These are phyloP conservation scores for Oxycera nigricornis DNA, from an alignment of 2,888 invertebrate genomes.

Conservation along the genomic window DNA sequence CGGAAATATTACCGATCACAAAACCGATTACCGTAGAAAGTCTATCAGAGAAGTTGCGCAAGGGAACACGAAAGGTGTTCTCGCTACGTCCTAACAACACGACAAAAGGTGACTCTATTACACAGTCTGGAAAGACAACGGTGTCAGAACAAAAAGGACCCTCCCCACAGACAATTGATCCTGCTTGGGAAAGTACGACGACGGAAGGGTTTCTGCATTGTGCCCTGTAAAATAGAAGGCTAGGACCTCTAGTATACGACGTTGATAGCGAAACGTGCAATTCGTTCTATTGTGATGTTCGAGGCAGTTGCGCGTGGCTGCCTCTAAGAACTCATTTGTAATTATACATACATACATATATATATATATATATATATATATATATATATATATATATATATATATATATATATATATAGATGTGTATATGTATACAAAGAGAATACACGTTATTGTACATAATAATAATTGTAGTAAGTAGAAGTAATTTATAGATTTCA, in stretches of 20 bases:
- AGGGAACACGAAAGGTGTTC: slow-evolving; percentile 44
- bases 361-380: neutral
- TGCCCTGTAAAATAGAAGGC: neutral
- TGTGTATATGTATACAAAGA: neutral
- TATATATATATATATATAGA: no score
- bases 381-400: neutral
- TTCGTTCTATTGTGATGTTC: slow-evolving; percentile 30
- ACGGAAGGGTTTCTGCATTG: slow-evolving; percentile 6
- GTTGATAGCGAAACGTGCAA: neutral
- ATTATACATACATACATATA: neutral
- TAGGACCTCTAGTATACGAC: neutral
- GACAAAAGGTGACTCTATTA: slow-evolving; percentile 1
- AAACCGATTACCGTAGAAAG: slow-evolving; percentile 41
- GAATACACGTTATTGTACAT: neutral
- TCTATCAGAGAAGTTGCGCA: slow-evolving; percentile 47
- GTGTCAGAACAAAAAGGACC: neutral
- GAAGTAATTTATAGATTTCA: slow-evolving; percentile 18
- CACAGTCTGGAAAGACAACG: neutral
- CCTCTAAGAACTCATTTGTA: slow-evolving; percentile 18
- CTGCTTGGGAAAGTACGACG: slow-evolving; percentile 22
- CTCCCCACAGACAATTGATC: neutral
- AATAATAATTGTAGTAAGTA: neutral
- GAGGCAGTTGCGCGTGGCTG: neutral
- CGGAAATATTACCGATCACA: neutral
- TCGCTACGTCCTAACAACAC: slow-evolving; percentile 16